Evolutionary conservation across 1,140 invertebrate genomes (phyloP), one percentile per base, ranked within the genome.

Genomic region (Cherax destructor): DNA sequence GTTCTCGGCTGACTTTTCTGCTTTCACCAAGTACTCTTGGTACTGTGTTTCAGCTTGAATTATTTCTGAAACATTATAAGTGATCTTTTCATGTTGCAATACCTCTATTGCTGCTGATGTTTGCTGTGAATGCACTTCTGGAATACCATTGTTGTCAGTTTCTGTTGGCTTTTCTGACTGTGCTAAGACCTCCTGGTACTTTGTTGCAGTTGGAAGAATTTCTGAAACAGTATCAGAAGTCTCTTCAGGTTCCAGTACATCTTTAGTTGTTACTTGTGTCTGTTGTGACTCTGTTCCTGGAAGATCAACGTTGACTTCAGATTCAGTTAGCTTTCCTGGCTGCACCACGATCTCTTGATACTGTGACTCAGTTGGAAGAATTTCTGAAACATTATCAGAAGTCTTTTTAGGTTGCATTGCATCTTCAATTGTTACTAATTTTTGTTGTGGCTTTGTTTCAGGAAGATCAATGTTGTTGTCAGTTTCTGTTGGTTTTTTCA

Each of bases 21-120:
- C n/a, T 50, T 69, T 41, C 21, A 72, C 61, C 47, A 69, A 18
- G 52, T 83, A 83, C 59, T 90, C 88, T 18, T 72, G 74, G 52
- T 90, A 90, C 30, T 76, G 76, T 50, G 79, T 50, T 18, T 85
- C 86, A 79, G 76, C 56, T 41, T 65, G 50, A 59, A 50, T 52
- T 65, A 88, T 88, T 30, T 80, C 76, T 21, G 9, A 18, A 9
- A 88, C 4, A 61, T 79, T 13, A 88, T 88, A 72, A 24, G 4
- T 30, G 24, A 49, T n/a, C 61, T 41, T 41, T 21, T 69, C 56
- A 21, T 24, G 0, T 56, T 52, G 80, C 13, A 59, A 11, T 0
- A 11, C n/a, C 9, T 59, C 56, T 59, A 30, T 21, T 56, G 24
- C 30, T 30, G 50, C 4, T n/a, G 49, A 59, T 56, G 52, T 24